Conservation (phyloP, 2,888 invertebrate species). For the Dysmachus trigonus region DNA sequence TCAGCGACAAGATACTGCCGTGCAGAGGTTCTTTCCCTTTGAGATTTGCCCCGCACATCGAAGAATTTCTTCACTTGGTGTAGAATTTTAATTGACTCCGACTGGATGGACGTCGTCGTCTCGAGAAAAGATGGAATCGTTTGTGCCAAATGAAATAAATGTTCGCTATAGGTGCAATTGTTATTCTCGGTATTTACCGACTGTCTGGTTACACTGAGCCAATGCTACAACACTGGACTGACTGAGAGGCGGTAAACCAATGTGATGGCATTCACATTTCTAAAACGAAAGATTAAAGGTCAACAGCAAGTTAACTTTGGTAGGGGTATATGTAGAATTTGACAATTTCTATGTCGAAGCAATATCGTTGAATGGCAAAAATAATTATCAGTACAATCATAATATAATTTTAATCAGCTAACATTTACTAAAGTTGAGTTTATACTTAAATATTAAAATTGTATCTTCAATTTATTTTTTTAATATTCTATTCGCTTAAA, state of each 20-base stretch:
- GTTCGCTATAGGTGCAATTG: constrained; percentile 16
- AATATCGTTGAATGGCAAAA: not conserved
- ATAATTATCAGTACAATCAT: not conserved
- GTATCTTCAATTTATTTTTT: too few relatives aligned
- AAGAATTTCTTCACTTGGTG: constrained; percentile 43
- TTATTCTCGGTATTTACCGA: constrained; percentile 1
- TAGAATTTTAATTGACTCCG: constrained; percentile 49
- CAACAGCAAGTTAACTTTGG: not conserved
- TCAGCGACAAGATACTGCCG: not conserved
- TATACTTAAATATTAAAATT: too few relatives aligned
- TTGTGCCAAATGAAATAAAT: constrained; percentile 26
- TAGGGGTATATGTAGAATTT: constrained; percentile 6
- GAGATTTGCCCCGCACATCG: constrained; percentile 3
- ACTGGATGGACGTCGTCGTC: constrained; percentile 15
- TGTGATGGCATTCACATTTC: constrained; percentile 8
- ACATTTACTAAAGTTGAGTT: not conserved
- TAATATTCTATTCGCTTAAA: too few relatives aligned
- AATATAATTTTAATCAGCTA: not conserved
- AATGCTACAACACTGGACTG: not conserved
- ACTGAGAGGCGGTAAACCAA: not conserved
- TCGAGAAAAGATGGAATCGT: constrained; percentile 35
- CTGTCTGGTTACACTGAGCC: not conserved
- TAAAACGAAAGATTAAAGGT: constrained; percentile 25
- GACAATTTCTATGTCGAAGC: not conserved
- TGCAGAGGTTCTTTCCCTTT: not conserved